These are phyloP conservation scores for Stenchaetothrips biformis DNA, from an alignment of 2,888 invertebrate species.

Conservation along the genomic window DNA sequence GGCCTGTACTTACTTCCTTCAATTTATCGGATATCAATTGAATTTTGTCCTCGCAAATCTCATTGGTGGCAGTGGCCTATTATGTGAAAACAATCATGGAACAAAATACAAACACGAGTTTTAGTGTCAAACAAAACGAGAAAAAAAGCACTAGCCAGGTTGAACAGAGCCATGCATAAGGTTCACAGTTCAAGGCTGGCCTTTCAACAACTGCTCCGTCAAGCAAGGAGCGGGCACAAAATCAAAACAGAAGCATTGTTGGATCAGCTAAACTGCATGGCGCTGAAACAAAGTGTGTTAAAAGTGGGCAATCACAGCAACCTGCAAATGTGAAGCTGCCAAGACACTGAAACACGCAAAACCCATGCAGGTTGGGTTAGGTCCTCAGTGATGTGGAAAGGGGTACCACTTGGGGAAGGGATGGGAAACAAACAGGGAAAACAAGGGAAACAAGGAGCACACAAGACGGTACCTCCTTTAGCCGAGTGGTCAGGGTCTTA, in stretches of 20 bases:
- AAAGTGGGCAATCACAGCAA: background rate
- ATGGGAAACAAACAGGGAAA: background rate
- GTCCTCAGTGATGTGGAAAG: background rate
- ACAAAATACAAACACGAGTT: slow-evolving; percentile 31
- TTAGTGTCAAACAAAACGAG: background rate
- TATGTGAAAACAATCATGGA: slow-evolving; percentile 34
- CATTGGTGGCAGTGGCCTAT: slow-evolving; percentile 67
- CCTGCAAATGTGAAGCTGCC: slow-evolving; percentile 19
- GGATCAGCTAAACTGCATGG: background rate
- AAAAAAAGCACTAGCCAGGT: background rate
- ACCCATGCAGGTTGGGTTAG: slow-evolving; percentile 5
- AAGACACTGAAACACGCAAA: slow-evolving; percentile 12
- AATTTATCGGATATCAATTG: slow-evolving; percentile 67
- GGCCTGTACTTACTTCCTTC: slow-evolving; percentile 61
- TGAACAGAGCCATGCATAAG: slow-evolving; percentile 30
- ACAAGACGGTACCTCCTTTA: slow-evolving; percentile 87
- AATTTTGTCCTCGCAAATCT: slow-evolving; percentile 68
- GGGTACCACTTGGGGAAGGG: background rate
- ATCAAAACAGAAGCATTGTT: slow-evolving; percentile 26
- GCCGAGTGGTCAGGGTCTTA: slow-evolving; percentile 96
- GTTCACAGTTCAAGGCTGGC: no score
- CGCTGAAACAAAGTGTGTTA: slow-evolving; percentile 28
- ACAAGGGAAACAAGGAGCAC: slow-evolving; percentile 38
- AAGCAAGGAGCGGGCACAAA: slow-evolving; percentile 28
- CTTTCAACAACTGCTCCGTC: no score